phyloP scores from a whole-genome alignment of 2,797 vertebrate species.

The Peromyscus attwateri region DNA sequence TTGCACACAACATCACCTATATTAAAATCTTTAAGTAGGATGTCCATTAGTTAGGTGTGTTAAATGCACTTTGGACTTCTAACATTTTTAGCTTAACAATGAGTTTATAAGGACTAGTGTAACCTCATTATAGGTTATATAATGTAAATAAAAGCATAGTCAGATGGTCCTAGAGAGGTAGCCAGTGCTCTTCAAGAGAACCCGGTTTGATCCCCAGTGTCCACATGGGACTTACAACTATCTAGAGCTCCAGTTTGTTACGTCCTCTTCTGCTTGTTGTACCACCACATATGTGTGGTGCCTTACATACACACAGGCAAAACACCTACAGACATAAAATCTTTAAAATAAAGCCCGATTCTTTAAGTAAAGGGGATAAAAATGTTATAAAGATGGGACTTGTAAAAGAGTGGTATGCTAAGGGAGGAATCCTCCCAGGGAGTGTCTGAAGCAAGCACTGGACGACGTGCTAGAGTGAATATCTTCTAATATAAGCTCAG shows the following conservation, averaged over 20 bases:
- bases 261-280: background rate
- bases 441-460: background rate
- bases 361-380: background rate
- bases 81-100: background rate
- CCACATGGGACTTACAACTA: background rate
- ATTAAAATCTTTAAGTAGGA: constrained; percentile 21
- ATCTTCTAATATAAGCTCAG: background rate
- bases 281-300: background rate
- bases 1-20: background rate
- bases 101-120: background rate
- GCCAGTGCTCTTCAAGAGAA: background rate
- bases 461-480: background rate
- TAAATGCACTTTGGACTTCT: background rate
- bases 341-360: background rate
- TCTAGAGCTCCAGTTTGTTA: background rate
- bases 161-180: background rate
- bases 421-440: background rate
- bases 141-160: background rate
- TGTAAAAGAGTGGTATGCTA: background rate
- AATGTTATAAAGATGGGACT: background rate
- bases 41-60: background rate
- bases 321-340: background rate
- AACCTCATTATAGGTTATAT: background rate
- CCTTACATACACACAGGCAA: background rate
- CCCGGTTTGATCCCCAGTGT: too few species aligned